Base-by-base conservation (phyloP, 2,888 invertebrate genomes). In the Amphipoea oculea region DNA sequence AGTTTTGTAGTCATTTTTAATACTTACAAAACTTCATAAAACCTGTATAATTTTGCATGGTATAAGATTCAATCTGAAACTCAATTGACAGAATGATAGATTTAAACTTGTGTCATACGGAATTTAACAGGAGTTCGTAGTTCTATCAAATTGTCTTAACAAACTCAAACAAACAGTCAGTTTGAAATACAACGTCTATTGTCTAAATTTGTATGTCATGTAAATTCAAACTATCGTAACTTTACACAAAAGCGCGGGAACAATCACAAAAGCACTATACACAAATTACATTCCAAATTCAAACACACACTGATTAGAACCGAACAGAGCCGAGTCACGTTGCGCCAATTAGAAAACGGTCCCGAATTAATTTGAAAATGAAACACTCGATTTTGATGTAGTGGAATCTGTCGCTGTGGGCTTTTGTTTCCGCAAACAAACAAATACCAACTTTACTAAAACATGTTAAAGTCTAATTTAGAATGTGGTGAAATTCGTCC, bases 331-430 rank as follows among this genome's bases (percentile, higher is more conserved):
- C 92, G 92, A 95, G 95, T 96, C 96, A 96, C 96, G 96, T 96
- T 93, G 93, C 96, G 92, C 96, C 96, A 97, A 97, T 97, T 96
- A 97, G 96, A 95, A 96, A 95, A 95, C 95, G 88, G 93, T 93
- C 92, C 94, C 90, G 94, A 95, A 96, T 96, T 96, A 96, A 96
- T 96, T 96, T 94, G 95, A 96, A 96, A 96, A 96, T 95, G 94
- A 96, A 96, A 95, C 96, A 95, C 96, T 96, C 96, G 95, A 96
- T 95, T 95, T 96, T 97, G 96, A 97, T 96, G 95, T 96, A 96
- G 96, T 96, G 96, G 94, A 93, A 93, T 92, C 93, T 95, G 96
- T 95, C 96, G 82, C 70, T 84, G 81, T 77, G 79, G 83, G 81
- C 84, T 86, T 89, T 90, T 88, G 89, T 82, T 83, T 71, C 45